Conservation (phyloP, 2,113 vertebrate genomes). For the Bostrychus sinensis region DNA sequence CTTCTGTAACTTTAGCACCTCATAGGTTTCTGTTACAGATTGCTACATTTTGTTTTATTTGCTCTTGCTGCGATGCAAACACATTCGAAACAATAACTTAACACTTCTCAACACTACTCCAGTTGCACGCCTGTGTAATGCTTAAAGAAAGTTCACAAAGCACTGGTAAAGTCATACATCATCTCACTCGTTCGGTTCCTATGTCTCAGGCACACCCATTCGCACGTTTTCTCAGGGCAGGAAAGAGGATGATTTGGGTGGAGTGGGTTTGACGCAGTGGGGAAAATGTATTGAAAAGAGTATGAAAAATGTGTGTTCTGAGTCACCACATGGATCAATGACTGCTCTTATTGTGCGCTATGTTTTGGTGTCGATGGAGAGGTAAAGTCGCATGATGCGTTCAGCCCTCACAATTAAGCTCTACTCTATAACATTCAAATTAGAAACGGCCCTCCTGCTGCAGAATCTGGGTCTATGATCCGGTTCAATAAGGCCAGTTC, state of each 20-base stretch:
- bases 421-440: slow-evolving; percentile 80
- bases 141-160: slow-evolving; percentile 71
- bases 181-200: slow-evolving; percentile 30
- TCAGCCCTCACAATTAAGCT: slow-evolving; percentile 72
- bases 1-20: slow-evolving; percentile 61
- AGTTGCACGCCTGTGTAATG: slow-evolving; percentile 69
- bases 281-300: slow-evolving; percentile 59
- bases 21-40: slow-evolving; percentile 69
- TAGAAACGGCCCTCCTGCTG: slow-evolving; percentile 45
- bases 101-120: slow-evolving; percentile 65
- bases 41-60: slow-evolving; percentile 77
- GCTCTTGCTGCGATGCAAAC: slow-evolving; percentile 69
- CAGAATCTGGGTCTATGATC: slow-evolving; percentile 55
- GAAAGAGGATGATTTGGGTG: slow-evolving; percentile 43
- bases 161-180: slow-evolving; percentile 60
- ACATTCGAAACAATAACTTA: slow-evolving; percentile 80
- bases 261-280: slow-evolving; percentile 54
- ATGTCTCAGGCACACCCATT: slow-evolving; percentile 29
- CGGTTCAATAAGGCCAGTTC: slow-evolving; percentile 69
- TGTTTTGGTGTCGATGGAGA: slow-evolving; percentile 62
- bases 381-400: slow-evolving; percentile 69
- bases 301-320: slow-evolving; percentile 53
- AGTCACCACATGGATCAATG: slow-evolving; percentile 9
- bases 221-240: slow-evolving; percentile 50
- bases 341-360: slow-evolving; percentile 40